These are phyloP conservation scores for Syngnathus scovelli DNA, from an alignment of 2,113 vertebrate genomes.

Conservation along the genomic window DNA sequence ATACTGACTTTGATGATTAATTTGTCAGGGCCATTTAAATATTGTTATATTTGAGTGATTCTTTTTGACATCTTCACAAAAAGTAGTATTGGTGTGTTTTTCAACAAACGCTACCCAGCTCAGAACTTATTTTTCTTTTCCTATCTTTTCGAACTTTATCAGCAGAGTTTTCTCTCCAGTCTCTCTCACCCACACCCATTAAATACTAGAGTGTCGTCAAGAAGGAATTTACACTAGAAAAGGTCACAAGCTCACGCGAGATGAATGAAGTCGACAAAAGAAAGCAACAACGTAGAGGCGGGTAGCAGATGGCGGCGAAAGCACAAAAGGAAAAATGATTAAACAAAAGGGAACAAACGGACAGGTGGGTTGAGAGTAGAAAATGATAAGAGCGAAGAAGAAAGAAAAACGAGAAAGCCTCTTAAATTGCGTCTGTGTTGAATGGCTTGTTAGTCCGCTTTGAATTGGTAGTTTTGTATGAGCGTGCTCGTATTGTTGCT, in stretches of 20 bases:
- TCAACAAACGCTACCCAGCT: too few relatives aligned
- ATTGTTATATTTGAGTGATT: too few relatives aligned
- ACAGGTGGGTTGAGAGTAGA: slow-evolving; percentile 28
- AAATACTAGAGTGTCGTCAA: slow-evolving; percentile 37
- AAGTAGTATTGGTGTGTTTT: too few relatives aligned
- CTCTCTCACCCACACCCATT: slow-evolving; percentile 26
- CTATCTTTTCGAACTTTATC: not conserved
- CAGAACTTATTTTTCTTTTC: not conserved
- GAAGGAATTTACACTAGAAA: slow-evolving; percentile 47
- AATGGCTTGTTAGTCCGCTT: slow-evolving; percentile 21
- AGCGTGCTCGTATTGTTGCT: not conserved
- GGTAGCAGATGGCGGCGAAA: slow-evolving; percentile 37
- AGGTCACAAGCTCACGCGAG: slow-evolving; percentile 49
- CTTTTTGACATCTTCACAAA: too few relatives aligned
- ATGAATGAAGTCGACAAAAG: slow-evolving; percentile 34
- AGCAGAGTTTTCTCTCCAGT: slow-evolving; percentile 35
- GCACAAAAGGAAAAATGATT: slow-evolving; percentile 26
- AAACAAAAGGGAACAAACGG: slow-evolving; percentile 27
- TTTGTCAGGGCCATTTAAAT: too few relatives aligned
- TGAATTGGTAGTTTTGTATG: slow-evolving; percentile 16
- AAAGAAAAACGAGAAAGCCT: slow-evolving; percentile 19
- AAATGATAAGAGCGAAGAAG: slow-evolving; percentile 16
- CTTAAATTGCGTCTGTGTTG: slow-evolving; percentile 4
- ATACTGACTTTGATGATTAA: too few relatives aligned
- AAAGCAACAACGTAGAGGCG: slow-evolving; percentile 28